Evolutionary conservation across 2,797 vertebrate genomes (phyloP).

Genomic region (Pterois miles): DNA sequence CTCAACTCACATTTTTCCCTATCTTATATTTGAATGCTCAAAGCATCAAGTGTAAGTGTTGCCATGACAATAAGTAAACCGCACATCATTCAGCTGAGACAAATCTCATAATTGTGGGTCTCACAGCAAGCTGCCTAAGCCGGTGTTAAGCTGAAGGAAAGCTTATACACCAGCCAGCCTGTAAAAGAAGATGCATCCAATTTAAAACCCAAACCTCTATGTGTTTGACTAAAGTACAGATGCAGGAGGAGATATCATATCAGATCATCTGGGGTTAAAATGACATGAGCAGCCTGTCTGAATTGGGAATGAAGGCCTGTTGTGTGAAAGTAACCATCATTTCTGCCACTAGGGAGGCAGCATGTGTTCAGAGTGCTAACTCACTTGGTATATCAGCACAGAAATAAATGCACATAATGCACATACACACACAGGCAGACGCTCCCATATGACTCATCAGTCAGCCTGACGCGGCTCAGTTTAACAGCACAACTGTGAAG

Average conservation of each 20-base stretch:
- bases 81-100: conserved; percentile 26
- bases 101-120: conserved; percentile 30
- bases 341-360: neutral
- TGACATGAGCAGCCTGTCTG: neutral
- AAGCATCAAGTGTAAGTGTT: conserved; percentile 19
- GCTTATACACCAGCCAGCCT: neutral
- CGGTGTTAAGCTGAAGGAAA: conserved; percentile 7
- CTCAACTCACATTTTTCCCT: neutral
- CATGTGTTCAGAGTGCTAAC: conserved; percentile 15
- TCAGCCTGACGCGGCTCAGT: conserved; percentile 45
- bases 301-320: conserved; percentile 11
- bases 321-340: conserved; percentile 25
- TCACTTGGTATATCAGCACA: conserved; percentile 28
- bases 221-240: neutral
- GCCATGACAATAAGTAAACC: conserved; percentile 34
- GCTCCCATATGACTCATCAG: conserved; percentile 59
- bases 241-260: neutral
- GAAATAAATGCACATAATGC: conserved; percentile 23
- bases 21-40: conserved; percentile 11
- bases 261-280: neutral
- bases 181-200: conserved; percentile 8
- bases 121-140: neutral
- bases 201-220: neutral
- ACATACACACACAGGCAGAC: neutral
- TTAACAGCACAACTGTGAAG: conserved; percentile 37